A percentile compares a stretch with the other conserved stretches of the same genome.
phyloP scores from a whole-genome alignment of 2,113 vertebrate genomes.

The Mobula birostris region DNA sequence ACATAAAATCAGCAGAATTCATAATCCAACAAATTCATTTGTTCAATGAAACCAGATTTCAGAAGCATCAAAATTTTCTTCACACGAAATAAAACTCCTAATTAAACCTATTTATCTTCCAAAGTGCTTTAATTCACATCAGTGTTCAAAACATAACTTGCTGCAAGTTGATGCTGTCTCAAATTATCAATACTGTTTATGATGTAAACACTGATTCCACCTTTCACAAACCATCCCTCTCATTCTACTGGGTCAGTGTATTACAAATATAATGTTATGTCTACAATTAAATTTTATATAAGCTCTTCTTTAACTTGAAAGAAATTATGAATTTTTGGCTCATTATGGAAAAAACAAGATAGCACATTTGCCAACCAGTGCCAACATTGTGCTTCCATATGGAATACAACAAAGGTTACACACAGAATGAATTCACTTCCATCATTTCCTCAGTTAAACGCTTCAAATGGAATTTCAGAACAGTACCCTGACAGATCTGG shows the following conservation, averaged over 20 bases:
- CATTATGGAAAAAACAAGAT: not conserved
- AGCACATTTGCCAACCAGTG: not conserved
- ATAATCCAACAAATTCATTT: not conserved
- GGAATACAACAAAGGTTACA: not conserved
- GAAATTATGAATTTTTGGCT: not conserved
- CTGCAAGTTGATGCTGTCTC: not conserved
- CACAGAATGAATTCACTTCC: not conserved
- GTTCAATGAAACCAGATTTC: not conserved
- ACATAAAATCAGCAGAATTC: not conserved
- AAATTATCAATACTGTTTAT: not conserved
- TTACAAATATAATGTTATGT: not conserved
- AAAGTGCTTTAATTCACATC: not conserved
- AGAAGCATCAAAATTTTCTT: slow-evolving; percentile 9
- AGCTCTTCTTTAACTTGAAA: not conserved
- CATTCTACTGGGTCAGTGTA: not conserved
- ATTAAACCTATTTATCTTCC: not conserved
- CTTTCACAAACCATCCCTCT: not conserved
- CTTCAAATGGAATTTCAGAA: not conserved
- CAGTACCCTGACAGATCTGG: not conserved
- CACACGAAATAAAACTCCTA: not conserved
- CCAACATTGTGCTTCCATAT: not conserved
- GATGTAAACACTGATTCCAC: not conserved
- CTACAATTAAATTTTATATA: not conserved
- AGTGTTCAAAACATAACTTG: not conserved
- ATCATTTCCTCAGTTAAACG: not conserved